Evolutionary conservation across 2,888 invertebrate genomes (phyloP), one percentile per base, ranked within the genome.

Genomic region (Hirtodrosophila confusa): DNA sequence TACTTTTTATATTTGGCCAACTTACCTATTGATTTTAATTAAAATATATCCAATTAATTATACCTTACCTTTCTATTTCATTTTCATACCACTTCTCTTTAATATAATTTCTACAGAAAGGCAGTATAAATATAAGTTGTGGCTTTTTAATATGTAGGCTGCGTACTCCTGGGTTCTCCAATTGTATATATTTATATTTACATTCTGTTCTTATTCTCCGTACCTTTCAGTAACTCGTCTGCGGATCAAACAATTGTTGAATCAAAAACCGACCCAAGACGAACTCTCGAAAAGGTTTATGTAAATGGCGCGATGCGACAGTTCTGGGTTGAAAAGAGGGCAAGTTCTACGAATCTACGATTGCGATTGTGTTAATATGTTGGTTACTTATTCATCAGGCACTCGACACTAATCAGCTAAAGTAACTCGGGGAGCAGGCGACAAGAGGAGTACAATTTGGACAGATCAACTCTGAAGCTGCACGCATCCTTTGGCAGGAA

Each of bases 341-440:
- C 8, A 10, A 11, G 29, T 35, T n/a, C 11, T 11, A 23, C 5
- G 44, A 62, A 35, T 12, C 12, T 31, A 23, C 4, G 44, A 62
- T 36, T 12, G n/a, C 17, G 37, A 39, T 58, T 53, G 74, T 63
- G 77, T 64, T 77, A 83, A 77, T 80, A 58, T 58, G 48, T 65
- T 78, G 70, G 62, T 85, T 67, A 82, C 67, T 80, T 85, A 80
- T 80, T 80, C 86, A 80, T 47, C 71, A 85, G 67, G 37, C 83
- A 75, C 78, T 88, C 72, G 83, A 78, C 88, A 85, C 85, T 88
- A 84, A 84, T 84, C 88, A 88, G 67, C 61, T 60, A 80, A 84
- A 84, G 84, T 84, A 69, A 88, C 75, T 80, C 44, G 35, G 33
- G 23, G 33, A 53, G 33, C 10, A 11, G 33, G 33, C 49, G 44